phyloP scores from a whole-genome alignment of 2,888 invertebrate species.

The Syrphus vitripennis region DNA sequence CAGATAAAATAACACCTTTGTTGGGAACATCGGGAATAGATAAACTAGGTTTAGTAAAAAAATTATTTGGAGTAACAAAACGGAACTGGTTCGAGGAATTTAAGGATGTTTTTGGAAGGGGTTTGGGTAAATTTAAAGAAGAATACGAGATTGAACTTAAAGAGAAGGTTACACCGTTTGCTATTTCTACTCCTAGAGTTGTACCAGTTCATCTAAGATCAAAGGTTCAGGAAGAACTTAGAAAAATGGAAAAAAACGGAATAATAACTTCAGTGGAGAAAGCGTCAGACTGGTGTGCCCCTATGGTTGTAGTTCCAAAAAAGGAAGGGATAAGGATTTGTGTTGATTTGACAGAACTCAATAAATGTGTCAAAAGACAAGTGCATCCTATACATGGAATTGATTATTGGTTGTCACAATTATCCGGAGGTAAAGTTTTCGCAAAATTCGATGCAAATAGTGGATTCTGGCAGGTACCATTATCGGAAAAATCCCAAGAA shows the following conservation, averaged over 20 bases:
- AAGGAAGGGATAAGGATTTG: slow-evolving; percentile 9
- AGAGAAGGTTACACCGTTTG: too few species aligned
- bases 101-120: slow-evolving; percentile 14
- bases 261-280: neutral
- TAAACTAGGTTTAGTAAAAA: slow-evolving; percentile 23
- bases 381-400: too few species aligned
- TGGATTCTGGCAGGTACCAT: slow-evolving; percentile 1
- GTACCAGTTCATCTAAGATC: neutral
- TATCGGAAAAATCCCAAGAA: neutral
- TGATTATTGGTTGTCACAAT: slow-evolving; percentile 31
- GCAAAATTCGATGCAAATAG: slow-evolving; percentile 28
- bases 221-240: slow-evolving; percentile 8
- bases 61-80: slow-evolving; percentile 13
- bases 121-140: slow-evolving; percentile 14
- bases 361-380: too few species aligned
- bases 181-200: neutral
- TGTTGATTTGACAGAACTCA: too few species aligned
- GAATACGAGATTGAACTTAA: neutral
- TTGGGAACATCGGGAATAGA: slow-evolving; percentile 12
- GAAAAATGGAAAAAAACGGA: neutral
- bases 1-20: neutral
- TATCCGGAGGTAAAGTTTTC: slow-evolving; percentile 20
- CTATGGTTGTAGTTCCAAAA: slow-evolving; percentile 22
- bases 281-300: slow-evolving; percentile 24
- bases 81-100: neutral